These are phyloP conservation scores for Bos javanicus DNA, from an alignment of 2,113 vertebrate species.

Conservation along the genomic window DNA sequence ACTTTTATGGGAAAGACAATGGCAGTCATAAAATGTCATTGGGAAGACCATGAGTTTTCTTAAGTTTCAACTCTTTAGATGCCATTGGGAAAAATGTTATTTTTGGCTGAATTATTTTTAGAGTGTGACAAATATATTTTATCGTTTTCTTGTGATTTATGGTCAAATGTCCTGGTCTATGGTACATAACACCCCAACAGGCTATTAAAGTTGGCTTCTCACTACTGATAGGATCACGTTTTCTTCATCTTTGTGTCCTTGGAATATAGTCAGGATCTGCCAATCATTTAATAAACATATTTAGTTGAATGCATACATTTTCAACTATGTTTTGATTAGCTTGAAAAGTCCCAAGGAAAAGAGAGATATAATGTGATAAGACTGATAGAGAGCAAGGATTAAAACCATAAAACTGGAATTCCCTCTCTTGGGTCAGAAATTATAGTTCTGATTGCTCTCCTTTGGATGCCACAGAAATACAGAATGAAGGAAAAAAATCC, in stretches of 20 bases:
- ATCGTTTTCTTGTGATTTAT: background rate
- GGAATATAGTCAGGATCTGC: background rate
- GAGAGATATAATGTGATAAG: background rate
- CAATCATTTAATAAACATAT: background rate
- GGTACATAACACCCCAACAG: background rate
- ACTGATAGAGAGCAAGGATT: background rate
- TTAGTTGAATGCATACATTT: background rate
- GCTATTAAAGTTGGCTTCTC: background rate
- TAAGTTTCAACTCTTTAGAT: background rate
- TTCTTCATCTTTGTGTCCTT: background rate
- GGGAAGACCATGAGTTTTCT: background rate
- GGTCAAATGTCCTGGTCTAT: background rate
- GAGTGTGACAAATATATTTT: background rate
- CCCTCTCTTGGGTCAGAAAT: background rate
- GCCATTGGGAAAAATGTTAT: background rate
- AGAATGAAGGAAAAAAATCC: background rate
- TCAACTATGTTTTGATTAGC: background rate
- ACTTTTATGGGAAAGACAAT: slow-evolving; percentile 1
- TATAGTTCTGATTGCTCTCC: background rate
- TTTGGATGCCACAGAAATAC: background rate
- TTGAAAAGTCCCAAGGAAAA: background rate
- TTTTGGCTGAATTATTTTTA: slow-evolving; percentile 18
- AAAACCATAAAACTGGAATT: background rate
- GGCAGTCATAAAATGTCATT: background rate
- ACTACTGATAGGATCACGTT: background rate